A percentile compares a stretch with the other conserved stretches of the same genome.
phyloP scores from a whole-genome alignment of 1,140 invertebrate genomes.

The Lanistes nyassanus region DNA sequence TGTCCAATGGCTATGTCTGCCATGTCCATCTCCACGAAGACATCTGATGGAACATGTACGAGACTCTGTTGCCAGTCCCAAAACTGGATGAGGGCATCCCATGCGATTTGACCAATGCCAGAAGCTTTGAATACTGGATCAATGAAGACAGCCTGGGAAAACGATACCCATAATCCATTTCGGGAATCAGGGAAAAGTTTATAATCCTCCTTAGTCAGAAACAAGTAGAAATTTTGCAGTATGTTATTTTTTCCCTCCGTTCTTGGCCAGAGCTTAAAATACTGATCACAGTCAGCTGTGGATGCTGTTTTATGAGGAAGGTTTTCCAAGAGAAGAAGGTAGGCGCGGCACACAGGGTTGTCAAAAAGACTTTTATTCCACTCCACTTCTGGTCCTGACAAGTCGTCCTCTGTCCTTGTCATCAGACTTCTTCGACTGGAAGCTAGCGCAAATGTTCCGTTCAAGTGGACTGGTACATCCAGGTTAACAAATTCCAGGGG shows the following conservation, averaged over 20 bases:
- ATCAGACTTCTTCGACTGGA: conserved; percentile 35
- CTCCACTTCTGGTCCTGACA: conserved; percentile 7
- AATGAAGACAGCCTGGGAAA: neutral
- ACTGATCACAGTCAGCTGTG: neutral
- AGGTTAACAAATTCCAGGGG: conserved; percentile 21
- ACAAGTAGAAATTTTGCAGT: conserved; percentile 5
- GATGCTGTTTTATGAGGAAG: neutral
- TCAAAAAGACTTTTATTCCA: conserved; percentile 46
- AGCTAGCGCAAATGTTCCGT: conserved; percentile 46
- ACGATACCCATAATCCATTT: neutral
- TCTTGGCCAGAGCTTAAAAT: conserved; percentile 16
- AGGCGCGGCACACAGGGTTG: conserved; percentile 16
- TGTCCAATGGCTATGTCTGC: too few species aligned
- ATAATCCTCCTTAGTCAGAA: neutral
- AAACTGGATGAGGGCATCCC: conserved; percentile 6
- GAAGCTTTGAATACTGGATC: conserved; percentile 1
- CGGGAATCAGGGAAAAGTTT: neutral
- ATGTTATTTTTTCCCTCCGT: neutral
- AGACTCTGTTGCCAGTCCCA: neutral
- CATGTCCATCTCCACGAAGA: neutral
- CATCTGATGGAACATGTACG: conserved; percentile 1
- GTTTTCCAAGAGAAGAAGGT: conserved; percentile 1
- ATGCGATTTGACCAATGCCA: neutral
- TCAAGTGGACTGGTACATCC: conserved; percentile 39
- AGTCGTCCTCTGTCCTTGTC: conserved; percentile 34